Evolutionary conservation across 2,888 invertebrate species (phyloP), one percentile per base, ranked within the genome.

Genomic region (Lycophotia porphyrea): DNA sequence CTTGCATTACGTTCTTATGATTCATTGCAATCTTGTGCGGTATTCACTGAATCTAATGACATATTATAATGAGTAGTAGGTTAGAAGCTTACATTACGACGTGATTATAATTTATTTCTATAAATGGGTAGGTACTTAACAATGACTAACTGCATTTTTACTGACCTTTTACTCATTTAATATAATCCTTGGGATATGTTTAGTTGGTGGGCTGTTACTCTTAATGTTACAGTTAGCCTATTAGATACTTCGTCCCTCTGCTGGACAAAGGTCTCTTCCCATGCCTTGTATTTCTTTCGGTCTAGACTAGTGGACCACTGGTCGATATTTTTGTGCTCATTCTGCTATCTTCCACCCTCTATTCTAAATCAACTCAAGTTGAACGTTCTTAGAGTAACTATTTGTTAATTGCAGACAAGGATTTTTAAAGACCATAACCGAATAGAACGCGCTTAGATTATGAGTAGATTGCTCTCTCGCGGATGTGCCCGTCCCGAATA

Each of bases 391-490:
- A 55, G 1, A 7, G 15, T 27, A 7, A 7, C 27, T 55, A 55
- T 55, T 58, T 18, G 31, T 58, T 31, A 18, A 31, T 58, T 1
- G 8, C 2, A 58, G 31, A 58, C 27, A 31, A 58, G 3, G 31
- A 58, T 31, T 58, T 58, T 7, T 15, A 2, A 15, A 27, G 7
- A 58, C 27, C 18, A 27, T 7, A 1, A 24, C 1, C n/a, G 49
- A 52, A n/a, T 79, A 74, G 70, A 88, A 55, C 8, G 76, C 42
- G 85, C 69, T 84, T 84, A 52, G 5, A 70, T 65, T n/a, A 27
- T 58, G 4, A 76, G 55, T 74, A 88, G 88, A 89, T 90, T 88
- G 89, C 79, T 85, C 73, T 18, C 78, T 84, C 73, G 72, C 77
- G 75, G 73, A 88, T 84, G 79, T 80, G 61, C 44, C 87, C 78